phyloP scores from a whole-genome alignment of 2,797 vertebrate genomes.

The Sarcoramphus papa region DNA sequence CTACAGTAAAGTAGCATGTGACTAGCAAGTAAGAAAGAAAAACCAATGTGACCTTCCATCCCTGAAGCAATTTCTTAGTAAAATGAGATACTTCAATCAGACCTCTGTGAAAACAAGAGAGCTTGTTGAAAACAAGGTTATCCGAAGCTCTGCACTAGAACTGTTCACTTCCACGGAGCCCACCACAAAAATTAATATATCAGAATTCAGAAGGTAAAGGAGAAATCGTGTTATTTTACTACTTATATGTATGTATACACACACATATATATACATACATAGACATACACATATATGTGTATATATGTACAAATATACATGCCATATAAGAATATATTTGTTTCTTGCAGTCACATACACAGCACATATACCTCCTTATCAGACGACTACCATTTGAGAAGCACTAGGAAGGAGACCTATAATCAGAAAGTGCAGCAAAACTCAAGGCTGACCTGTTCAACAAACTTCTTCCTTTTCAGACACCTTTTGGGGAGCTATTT shows the following conservation, averaged over 20 bases:
- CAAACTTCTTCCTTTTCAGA: background rate
- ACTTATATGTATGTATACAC: background rate
- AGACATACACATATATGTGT: background rate
- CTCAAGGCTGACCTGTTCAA: background rate
- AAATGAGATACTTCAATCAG: background rate
- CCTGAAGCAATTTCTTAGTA: constrained; percentile 13
- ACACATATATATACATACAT: too few species aligned
- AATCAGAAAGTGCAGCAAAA: background rate
- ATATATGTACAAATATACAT: background rate
- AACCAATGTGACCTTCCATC: background rate
- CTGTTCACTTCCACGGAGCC: background rate
- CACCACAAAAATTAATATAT: background rate
- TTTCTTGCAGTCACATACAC: background rate
- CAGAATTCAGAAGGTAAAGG: background rate
- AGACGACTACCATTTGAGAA: background rate
- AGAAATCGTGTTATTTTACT: background rate
- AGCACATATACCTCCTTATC: background rate
- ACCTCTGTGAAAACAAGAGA: background rate
- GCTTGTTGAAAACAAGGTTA: background rate
- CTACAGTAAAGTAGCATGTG: background rate
- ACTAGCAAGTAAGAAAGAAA: background rate
- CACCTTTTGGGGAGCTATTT: background rate
- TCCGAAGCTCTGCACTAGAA: background rate
- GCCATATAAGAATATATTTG: fast-evolving
- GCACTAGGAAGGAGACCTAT: background rate